Conservation (phyloP, 2,888 invertebrate species). For the Dioctria linearis region DNA sequence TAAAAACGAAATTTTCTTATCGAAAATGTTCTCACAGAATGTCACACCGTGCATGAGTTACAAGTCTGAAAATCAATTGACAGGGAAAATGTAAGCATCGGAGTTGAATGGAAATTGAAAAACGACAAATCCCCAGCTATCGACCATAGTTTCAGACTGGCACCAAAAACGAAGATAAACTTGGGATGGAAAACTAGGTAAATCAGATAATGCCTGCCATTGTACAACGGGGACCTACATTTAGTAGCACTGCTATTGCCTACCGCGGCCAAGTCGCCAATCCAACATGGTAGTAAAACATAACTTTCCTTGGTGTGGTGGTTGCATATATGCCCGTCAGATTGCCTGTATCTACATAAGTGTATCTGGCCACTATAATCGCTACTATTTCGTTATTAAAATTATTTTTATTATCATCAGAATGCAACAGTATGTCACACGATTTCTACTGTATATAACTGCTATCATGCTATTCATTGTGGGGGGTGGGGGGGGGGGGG, state of each 20-base stretch:
- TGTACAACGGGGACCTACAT: constrained; percentile 56
- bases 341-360: not conserved
- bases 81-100: constrained; percentile 45
- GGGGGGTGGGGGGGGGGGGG: no score
- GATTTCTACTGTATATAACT: not conserved
- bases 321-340: constrained; percentile 5
- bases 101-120: constrained; percentile 42
- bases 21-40: constrained; percentile 53
- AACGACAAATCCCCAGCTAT: constrained; percentile 15
- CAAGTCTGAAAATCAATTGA: constrained; percentile 49
- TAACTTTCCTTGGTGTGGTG: constrained; percentile 43
- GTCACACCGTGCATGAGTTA: constrained; percentile 45
- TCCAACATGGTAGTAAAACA: constrained; percentile 45
- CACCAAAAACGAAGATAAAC: constrained; percentile 56
- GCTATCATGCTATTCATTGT: no score
- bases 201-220: constrained; percentile 58
- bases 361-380: constrained; percentile 37
- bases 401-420: constrained; percentile 40
- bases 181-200: constrained; percentile 58
- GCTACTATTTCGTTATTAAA: constrained; percentile 52
- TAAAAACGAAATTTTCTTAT: constrained; percentile 49
- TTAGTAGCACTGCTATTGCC: constrained; percentile 12
- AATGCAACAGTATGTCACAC: constrained; percentile 36
- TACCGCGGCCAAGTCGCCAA: not conserved
- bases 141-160: constrained; percentile 27